Evolutionary conservation across 2,797 vertebrate genomes (phyloP).

Genomic region (Myotis pilosus): DNA sequence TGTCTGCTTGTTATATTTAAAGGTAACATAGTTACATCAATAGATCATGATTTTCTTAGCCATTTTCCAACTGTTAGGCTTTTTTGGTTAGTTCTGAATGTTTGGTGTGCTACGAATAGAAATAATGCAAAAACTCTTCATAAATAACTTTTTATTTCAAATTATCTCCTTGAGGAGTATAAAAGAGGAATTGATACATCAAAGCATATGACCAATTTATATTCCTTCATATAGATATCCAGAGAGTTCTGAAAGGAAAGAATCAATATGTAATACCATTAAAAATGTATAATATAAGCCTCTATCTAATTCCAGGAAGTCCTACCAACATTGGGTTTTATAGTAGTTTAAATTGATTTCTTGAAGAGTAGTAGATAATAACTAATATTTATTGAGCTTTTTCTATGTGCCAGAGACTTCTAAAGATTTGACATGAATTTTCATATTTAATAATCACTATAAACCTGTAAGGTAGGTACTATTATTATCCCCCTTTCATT

Average conservation of each 20-base stretch:
- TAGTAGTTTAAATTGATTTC: constrained; percentile 35
- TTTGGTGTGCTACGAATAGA: background rate
- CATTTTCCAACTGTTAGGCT: background rate
- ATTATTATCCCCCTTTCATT: background rate
- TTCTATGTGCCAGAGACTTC: background rate
- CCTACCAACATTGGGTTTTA: background rate
- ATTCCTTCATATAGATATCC: background rate
- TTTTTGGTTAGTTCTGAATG: background rate
- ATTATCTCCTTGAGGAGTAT: background rate
- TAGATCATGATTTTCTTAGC: background rate
- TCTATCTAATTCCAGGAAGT: background rate
- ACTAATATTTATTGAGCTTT: background rate
- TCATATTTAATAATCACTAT: background rate
- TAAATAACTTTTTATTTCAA: background rate
- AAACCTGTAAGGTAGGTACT: background rate
- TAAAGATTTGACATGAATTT: background rate
- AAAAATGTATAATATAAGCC: constrained; percentile 2
- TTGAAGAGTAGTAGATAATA: constrained; percentile 20
- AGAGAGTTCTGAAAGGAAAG: background rate
- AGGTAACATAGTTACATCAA: constrained; percentile 9
- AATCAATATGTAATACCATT: background rate
- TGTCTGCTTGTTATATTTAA: background rate
- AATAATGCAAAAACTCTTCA: background rate
- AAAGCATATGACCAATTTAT: background rate
- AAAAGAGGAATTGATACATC: background rate